Percentiles rank a stretch among this genome's conserved stretches.
Conservation (phyloP, 2,888 invertebrate genomes). For the Parnassius glacialis region DNA sequence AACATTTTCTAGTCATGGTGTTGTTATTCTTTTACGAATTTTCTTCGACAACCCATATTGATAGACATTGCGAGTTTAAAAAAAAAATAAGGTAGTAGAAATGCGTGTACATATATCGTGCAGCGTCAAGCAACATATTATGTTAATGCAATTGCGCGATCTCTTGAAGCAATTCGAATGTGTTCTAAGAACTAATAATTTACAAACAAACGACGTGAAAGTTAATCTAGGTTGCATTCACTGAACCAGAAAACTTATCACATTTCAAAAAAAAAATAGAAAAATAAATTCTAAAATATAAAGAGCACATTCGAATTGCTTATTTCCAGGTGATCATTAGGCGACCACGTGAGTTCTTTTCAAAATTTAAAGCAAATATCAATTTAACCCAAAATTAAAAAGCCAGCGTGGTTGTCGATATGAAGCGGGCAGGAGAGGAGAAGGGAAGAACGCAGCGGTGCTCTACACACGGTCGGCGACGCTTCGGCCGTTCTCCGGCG, state of each 20-base stretch:
- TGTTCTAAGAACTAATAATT: conserved; percentile 1
- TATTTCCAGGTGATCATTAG: neutral
- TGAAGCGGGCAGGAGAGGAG: conserved; percentile 28
- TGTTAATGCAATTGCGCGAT: conserved; percentile 2
- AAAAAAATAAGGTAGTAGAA: conserved; percentile 1
- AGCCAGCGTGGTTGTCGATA: conserved; percentile 5
- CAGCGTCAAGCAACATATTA: conserved; percentile 1
- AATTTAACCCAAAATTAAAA: conserved; percentile 13
- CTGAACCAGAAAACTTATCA: conserved; percentile 21
- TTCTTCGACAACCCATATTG: neutral
- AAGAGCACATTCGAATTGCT: conserved; percentile 15
- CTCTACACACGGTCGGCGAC: conserved; percentile 34
- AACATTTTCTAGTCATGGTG: conserved; percentile 2
- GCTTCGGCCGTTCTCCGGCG: conserved; percentile 34
- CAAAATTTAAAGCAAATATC: conserved; percentile 8
- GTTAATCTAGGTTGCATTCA: conserved; percentile 18
- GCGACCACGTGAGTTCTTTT: conserved; percentile 16
- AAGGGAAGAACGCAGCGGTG: conserved; percentile 34
- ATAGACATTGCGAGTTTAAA: neutral
- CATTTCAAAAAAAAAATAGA: conserved; percentile 1
- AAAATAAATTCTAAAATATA: conserved; percentile 5
- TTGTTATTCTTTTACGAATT: neutral
- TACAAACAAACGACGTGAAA: conserved; percentile 8
- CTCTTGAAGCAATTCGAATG: conserved; percentile 8
- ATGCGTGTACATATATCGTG: conserved; percentile 1